Conservation (phyloP, 2,797 vertebrate species). For the Sorex maritimensis region DNA sequence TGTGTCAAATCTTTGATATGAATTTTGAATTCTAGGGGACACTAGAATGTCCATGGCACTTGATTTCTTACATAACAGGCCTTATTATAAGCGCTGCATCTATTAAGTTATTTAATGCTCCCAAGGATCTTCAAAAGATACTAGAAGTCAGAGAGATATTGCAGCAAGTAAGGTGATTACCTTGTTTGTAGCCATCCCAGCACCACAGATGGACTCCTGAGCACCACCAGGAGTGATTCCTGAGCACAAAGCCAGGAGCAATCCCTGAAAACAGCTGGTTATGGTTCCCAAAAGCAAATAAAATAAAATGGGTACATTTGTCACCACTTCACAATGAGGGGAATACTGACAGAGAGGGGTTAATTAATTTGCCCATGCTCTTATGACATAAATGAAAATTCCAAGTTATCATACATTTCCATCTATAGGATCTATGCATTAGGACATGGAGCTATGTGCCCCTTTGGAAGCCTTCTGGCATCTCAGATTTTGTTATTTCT, state of each 20-base stretch:
- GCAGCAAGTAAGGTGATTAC: too few species aligned
- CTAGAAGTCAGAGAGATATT: too few species aligned
- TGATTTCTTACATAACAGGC: neutral
- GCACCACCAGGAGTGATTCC: too few species aligned
- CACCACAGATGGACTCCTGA: too few species aligned
- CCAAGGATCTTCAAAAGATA: neutral
- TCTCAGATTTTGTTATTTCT: neutral
- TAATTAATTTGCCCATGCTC: neutral
- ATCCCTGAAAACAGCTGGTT: neutral
- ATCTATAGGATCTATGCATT: too few species aligned
- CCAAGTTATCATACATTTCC: neutral
- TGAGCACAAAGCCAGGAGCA: too few species aligned
- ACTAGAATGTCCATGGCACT: neutral
- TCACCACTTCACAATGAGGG: constrained; percentile 6
- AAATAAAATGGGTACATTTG: neutral
- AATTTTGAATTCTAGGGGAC: neutral
- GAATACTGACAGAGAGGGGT: neutral
- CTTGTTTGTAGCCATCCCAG: too few species aligned
- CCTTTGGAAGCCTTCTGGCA: neutral
- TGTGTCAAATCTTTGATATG: neutral
- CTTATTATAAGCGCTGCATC: neutral
- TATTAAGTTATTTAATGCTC: neutral
- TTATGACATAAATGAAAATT: neutral
- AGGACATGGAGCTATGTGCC: too few species aligned
- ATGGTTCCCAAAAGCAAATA: too few species aligned